Conservation (phyloP, 2,888 invertebrate genomes). For the Hyles lineata region DNA sequence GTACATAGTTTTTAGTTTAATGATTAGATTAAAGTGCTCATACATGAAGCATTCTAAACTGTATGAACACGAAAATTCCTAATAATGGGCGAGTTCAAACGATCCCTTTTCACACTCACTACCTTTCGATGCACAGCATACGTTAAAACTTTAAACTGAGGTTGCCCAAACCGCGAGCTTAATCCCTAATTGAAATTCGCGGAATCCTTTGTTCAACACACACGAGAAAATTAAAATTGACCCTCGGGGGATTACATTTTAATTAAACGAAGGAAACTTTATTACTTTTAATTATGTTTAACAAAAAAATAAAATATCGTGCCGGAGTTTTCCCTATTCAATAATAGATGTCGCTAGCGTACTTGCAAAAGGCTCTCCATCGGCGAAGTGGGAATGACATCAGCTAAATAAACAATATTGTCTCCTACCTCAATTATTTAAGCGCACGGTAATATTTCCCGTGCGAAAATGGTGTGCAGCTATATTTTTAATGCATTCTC, state of each 20-base stretch:
- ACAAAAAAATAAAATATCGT: background rate
- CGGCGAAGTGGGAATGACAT: constrained; percentile 47
- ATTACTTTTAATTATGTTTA: background rate
- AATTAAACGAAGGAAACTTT: constrained; percentile 24
- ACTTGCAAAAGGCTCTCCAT: constrained; percentile 11
- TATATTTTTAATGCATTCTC: constrained; percentile 74
- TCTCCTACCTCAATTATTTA: constrained; percentile 63
- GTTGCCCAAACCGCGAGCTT: constrained; percentile 54
- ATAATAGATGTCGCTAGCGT: constrained; percentile 63
- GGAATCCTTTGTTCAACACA: constrained; percentile 64
- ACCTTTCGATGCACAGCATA: constrained; percentile 46
- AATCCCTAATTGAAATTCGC: constrained; percentile 63
- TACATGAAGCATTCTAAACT: constrained; percentile 12
- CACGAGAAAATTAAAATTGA: constrained; percentile 52
- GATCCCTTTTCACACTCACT: constrained; percentile 53
- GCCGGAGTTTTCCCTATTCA: constrained; percentile 48
- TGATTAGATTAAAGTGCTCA: background rate
- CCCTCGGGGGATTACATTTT: constrained; percentile 41
- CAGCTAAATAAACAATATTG: constrained; percentile 50
- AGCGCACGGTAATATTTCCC: constrained; percentile 63
- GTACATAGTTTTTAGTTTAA: background rate
- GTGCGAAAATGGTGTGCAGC: constrained; percentile 67
- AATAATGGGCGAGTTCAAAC: constrained; percentile 62
- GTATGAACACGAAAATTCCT: constrained; percentile 35
- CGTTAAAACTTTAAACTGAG: constrained; percentile 65